Conservation (phyloP, 2,888 invertebrate species). For the Pyralis farinalis region DNA sequence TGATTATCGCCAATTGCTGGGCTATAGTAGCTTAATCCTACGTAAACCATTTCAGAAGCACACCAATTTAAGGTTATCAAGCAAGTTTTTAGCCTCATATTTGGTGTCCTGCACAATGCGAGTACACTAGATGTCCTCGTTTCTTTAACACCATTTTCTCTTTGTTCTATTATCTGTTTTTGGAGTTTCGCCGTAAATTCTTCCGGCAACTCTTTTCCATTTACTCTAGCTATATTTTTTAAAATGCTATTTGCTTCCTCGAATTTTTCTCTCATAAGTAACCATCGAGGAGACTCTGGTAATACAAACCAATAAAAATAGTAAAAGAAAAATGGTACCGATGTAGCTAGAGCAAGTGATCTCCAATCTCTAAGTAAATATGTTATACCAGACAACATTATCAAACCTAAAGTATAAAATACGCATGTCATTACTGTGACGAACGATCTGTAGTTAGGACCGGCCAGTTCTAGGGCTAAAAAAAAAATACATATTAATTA, state of each 20-base stretch:
- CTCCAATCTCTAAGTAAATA: conserved; percentile 93
- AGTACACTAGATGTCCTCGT: conserved; percentile 75
- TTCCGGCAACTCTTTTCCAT: conserved; percentile 87
- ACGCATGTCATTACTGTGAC: conserved; percentile 96
- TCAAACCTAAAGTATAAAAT: conserved; percentile 93
- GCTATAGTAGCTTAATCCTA: conserved; percentile 95
- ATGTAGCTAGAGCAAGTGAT: conserved; percentile 88
- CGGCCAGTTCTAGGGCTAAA: conserved; percentile 93
- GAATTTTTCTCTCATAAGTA: conserved; percentile 90
- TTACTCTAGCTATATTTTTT: conserved; percentile 88
- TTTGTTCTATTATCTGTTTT: conserved; percentile 85
- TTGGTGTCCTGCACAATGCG: conserved; percentile 89
- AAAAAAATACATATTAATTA: no score
- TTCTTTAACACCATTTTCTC: conserved; percentile 71
- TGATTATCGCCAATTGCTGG: conserved; percentile 93
- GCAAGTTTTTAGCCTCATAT: conserved; percentile 93
- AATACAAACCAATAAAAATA: conserved; percentile 92
- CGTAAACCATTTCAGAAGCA: conserved; percentile 95
- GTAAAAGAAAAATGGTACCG: conserved; percentile 91
- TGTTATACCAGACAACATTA: conserved; percentile 91
- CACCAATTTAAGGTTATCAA: conserved; percentile 95
- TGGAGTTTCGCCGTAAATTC: conserved; percentile 87
- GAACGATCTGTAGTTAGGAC: conserved; percentile 94
- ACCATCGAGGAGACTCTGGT: conserved; percentile 95
- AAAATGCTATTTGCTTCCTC: conserved; percentile 91